These are phyloP conservation scores for Antrozous pallidus DNA, from an alignment of 2,797 vertebrate genomes.

Conservation along the genomic window DNA sequence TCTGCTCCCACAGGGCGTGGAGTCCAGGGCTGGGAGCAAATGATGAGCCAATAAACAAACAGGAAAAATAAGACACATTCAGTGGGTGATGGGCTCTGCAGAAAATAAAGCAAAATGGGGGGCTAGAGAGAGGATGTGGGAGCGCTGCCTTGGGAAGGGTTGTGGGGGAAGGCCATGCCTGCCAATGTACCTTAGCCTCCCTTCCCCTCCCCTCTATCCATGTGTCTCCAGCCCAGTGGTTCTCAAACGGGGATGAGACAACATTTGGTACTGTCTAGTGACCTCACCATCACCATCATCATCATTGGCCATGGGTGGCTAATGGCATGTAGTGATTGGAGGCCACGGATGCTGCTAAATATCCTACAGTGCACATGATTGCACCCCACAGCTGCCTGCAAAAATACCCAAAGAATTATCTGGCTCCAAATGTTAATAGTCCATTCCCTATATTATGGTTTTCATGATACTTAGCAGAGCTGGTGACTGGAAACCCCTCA, in stretches of 20 bases:
- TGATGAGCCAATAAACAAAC: not conserved
- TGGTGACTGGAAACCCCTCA: not conserved
- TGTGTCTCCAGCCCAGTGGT: not conserved
- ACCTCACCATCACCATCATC: not conserved
- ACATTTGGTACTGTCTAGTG: not conserved
- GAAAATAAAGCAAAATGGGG: not conserved
- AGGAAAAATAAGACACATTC: not conserved
- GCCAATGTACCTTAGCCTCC: not conserved
- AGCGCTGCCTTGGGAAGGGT: not conserved
- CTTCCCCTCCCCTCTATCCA: too few relatives aligned
- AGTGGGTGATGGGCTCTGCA: not conserved
- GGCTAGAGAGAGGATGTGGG: not conserved
- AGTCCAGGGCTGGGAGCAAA: not conserved
- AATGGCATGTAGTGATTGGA: not conserved
- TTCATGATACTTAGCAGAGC: not conserved
- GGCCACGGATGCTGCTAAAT: not conserved
- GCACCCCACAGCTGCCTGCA: rapidly evolving
- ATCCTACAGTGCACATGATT: not conserved
- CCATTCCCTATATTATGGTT: rapidly evolving
- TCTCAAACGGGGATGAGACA: not conserved
- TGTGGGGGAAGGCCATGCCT: not conserved
- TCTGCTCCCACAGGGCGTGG: not conserved
- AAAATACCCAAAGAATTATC: not conserved
- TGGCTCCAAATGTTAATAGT: not conserved
- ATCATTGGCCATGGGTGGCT: not conserved